A percentile compares a stretch with the other conserved stretches of the same genome.
Evolutionary conservation across 1,140 invertebrate genomes (phyloP).

Genomic region (Monomorium pharaonis): DNA sequence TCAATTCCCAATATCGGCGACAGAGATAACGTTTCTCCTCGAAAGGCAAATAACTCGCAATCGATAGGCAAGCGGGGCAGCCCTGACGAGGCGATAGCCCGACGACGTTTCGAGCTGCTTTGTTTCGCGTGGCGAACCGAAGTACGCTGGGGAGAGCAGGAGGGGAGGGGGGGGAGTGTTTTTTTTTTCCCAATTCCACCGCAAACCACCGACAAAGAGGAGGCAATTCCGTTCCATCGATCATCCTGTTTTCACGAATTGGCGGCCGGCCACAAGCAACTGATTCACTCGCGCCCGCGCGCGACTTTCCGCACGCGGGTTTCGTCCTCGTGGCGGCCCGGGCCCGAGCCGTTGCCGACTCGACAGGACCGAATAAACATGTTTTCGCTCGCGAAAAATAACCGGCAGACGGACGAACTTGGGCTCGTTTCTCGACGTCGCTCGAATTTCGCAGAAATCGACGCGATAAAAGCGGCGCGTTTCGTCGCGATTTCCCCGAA

Average conservation of each 20-base stretch:
- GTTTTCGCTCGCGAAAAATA: conserved; percentile 56
- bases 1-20: background rate
- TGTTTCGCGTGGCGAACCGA: background rate
- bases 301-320: conserved; percentile 17
- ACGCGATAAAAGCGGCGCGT: conserved; percentile 10
- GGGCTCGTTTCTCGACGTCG: conserved; percentile 5
- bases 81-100: background rate
- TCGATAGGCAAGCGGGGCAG: background rate
- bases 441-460: conserved; percentile 14
- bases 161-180: too few relatives aligned
- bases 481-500: background rate
- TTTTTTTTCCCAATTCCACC: conserved; percentile 33
- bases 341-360: too few relatives aligned
- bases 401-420: background rate
- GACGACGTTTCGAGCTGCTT: background rate
- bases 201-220: background rate
- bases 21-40: background rate
- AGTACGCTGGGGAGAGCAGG: too few relatives aligned
- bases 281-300: conserved; percentile 19
- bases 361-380: conserved; percentile 43
- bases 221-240: conserved; percentile 22
- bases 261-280: conserved; percentile 29
- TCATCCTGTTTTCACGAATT: conserved; percentile 46
- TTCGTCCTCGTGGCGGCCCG: background rate
- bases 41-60: conserved; percentile 7